Conservation (phyloP, 2,888 invertebrate species). For the Ypsolopha sequella region DNA sequence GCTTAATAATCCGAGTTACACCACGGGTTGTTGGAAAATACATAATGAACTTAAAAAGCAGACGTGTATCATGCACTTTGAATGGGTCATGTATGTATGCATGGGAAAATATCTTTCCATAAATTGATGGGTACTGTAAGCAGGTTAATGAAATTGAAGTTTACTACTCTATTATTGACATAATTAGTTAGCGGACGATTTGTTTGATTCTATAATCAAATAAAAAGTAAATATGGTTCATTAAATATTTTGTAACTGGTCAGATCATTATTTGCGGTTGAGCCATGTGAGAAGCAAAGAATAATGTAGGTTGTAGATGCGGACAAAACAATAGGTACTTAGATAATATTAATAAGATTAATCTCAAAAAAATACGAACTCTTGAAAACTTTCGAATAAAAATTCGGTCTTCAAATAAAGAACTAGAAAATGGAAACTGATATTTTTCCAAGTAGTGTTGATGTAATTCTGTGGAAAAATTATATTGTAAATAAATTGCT, state of each 20-base stretch:
- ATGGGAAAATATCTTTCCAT: conserved; percentile 42
- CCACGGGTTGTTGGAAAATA: no score
- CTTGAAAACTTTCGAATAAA: no score
- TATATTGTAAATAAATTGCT: no score
- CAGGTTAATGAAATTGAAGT: conserved; percentile 22
- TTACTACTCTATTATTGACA: conserved; percentile 50
- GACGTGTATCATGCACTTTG: no score
- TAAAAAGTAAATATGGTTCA: conserved; percentile 8
- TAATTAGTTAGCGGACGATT: conserved; percentile 37
- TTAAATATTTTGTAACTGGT: conserved; percentile 25
- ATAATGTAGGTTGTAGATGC: conserved; percentile 10
- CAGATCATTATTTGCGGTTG: conserved; percentile 15
- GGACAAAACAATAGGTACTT: neutral
- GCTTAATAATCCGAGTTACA: no score
- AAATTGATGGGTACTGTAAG: conserved; percentile 37
- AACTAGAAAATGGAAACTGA: no score
- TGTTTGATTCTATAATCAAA: conserved; percentile 22
- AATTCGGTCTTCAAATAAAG: no score
- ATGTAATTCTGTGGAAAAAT: no score
- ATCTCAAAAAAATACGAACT: neutral
- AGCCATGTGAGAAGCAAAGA: no score
- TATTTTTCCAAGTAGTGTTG: no score
- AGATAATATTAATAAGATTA: neutral
- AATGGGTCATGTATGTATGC: conserved; percentile 1
- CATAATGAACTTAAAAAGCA: no score